These are phyloP conservation scores for Tyto alba DNA, from an alignment of 2,113 vertebrate species.

Conservation along the genomic window DNA sequence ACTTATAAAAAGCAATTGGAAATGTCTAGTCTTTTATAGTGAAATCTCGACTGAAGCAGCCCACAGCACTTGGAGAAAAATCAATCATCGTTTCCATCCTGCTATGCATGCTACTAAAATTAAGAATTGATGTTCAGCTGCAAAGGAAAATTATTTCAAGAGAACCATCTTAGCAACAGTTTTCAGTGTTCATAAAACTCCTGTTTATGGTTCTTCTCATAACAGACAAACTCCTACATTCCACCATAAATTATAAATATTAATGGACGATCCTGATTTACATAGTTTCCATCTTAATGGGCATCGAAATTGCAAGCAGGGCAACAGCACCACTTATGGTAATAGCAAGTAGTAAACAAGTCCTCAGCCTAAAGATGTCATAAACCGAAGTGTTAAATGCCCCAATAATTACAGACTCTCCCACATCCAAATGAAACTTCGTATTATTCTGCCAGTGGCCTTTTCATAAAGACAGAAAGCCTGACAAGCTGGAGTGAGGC, in stretches of 20 bases:
- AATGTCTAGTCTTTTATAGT: conserved; percentile 68
- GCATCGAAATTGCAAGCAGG: conserved; percentile 32
- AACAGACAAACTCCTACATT: conserved; percentile 44
- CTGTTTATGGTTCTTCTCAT: conserved; percentile 5
- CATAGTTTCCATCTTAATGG: conserved; percentile 65
- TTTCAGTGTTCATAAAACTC: conserved; percentile 50
- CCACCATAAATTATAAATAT: conserved; percentile 62
- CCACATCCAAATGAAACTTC: not conserved
- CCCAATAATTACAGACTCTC: not conserved
- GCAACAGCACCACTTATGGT: conserved; percentile 58
- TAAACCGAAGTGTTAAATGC: not conserved
- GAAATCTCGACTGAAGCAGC: conserved; percentile 62
- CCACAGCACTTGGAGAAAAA: conserved; percentile 61
- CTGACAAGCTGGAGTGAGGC: not conserved
- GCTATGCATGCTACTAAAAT: conserved; percentile 58
- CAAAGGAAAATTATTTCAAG: conserved; percentile 63
- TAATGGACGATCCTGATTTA: conserved; percentile 50
- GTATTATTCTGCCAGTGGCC: not conserved
- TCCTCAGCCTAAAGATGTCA: not conserved
- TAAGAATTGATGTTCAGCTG: conserved; percentile 62
- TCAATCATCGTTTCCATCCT: conserved; percentile 70
- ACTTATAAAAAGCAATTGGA: conserved; percentile 70
- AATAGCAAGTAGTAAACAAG: conserved; percentile 35
- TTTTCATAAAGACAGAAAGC: not conserved
- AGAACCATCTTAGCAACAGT: conserved; percentile 52